Conservation (phyloP, 2,113 vertebrate species). For the Pan paniscus region DNA sequence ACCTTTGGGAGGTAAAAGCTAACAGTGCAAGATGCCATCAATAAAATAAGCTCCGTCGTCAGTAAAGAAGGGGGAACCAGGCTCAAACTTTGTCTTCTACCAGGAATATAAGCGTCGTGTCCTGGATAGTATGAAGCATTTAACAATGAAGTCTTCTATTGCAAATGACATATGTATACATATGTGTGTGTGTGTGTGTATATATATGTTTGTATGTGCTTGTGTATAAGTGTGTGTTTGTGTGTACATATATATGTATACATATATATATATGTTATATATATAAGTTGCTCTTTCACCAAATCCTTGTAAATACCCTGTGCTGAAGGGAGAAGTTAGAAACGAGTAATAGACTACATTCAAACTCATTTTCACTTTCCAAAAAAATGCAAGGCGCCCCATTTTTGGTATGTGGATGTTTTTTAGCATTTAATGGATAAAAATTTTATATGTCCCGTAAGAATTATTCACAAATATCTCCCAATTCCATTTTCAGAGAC, state of each 20-base stretch:
- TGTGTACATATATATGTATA: no score
- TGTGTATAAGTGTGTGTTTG: no score
- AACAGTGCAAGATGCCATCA: neutral
- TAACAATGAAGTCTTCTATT: neutral
- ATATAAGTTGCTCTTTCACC: neutral
- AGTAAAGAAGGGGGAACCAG: fast-evolving
- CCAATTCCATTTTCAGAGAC: conserved; percentile 44
- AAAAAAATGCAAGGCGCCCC: conserved; percentile 17
- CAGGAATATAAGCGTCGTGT: neutral
- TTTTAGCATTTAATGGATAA: conserved; percentile 57
- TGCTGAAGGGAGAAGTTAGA: conserved; percentile 66
- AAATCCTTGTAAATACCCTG: conserved; percentile 6
- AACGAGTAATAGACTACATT: conserved; percentile 51
- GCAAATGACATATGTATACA: neutral
- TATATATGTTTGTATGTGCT: no score
- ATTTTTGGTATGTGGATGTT: conserved; percentile 41
- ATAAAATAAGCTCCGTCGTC: fast-evolving
- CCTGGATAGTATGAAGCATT: neutral
- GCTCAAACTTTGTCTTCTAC: neutral
- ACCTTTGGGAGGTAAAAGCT: neutral
- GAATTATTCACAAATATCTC: conserved; percentile 70
- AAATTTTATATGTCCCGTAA: conserved; percentile 60
- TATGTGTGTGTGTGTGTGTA: no score
- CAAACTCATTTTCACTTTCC: conserved; percentile 57
- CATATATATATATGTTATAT: no score